Percentiles rank a stretch among this genome's conserved stretches.
phyloP scores from a whole-genome alignment of 2,888 invertebrate species.

The Diaperis boleti region DNA sequence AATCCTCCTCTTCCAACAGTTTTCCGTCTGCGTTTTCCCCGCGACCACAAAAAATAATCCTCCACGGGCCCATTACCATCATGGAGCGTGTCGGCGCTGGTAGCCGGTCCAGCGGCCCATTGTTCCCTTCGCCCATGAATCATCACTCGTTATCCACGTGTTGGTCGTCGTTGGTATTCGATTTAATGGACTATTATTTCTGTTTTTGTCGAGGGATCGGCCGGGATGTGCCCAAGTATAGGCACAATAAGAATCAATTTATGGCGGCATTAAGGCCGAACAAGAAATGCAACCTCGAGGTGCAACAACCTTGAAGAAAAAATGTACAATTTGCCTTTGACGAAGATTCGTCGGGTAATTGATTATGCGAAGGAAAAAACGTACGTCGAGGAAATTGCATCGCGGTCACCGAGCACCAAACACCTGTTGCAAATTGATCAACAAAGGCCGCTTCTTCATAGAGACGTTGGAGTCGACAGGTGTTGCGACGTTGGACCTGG shows the following conservation, averaged over 20 bases:
- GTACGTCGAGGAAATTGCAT: conserved; percentile 25
- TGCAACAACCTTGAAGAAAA: conserved; percentile 28
- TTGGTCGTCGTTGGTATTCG: conserved; percentile 37
- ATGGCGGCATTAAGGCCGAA: conserved; percentile 18
- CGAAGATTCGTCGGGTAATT: conserved; percentile 19
- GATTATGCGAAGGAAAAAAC: conserved; percentile 17
- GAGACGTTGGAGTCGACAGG: background rate
- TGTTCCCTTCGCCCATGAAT: conserved; percentile 54
- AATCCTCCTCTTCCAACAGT: too few relatives aligned
- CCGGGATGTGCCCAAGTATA: conserved; percentile 27
- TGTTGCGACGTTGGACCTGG: background rate
- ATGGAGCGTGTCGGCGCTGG: background rate
- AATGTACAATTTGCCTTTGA: conserved; percentile 23
- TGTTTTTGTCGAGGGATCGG: conserved; percentile 22
- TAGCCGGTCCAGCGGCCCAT: conserved; percentile 45
- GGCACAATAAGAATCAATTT: conserved; percentile 39
- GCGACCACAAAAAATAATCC: too few relatives aligned
- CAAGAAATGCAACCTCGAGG: conserved; percentile 20
- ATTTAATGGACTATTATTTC: conserved; percentile 41
- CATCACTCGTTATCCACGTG: conserved; percentile 48
- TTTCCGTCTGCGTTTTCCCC: too few relatives aligned
- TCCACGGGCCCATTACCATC: background rate
- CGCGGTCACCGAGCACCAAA: conserved; percentile 2
- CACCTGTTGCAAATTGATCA: conserved; percentile 24
- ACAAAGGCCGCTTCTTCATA: conserved; percentile 3